Base-by-base conservation (phyloP, 2,797 vertebrate genomes). In the Lates japonicus region DNA sequence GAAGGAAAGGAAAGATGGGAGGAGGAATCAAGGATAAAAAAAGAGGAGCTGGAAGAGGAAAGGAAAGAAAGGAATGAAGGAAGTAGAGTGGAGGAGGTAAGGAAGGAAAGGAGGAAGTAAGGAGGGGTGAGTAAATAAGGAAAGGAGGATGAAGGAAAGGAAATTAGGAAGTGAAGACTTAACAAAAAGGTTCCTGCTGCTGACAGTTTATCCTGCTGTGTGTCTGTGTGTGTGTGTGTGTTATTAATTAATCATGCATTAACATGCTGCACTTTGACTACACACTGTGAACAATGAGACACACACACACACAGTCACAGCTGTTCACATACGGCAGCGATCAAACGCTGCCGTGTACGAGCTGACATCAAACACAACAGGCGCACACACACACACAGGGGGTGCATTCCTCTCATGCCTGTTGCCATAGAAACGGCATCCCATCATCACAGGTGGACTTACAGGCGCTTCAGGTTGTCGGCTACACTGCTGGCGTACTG, bases 381-480 rank as follows among this genome's bases (percentile, higher is more conserved):
- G 71, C 60, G 60, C 22, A 54, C 14, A 48, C 51, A 35, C 22
- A 65, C 41, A 63, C n/a, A 35, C 6, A 37, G 42, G 35, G 62
- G 37, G 61, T 41, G 64, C 33, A 55, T 8, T 16, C 35, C 42
- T 52, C 19, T 0, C 0, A 1, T 8, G 35, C 65, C 5, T 33
- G 86, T 88, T 84, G 71, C 70, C 76, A 70, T 66, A 48, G 80
- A 39, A 86, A 92, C 72, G n/a, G 52, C 58, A 62, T 84, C 74
- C 76, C 68, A 69, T 76, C 57, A 74, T 84, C 25, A 61, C 69
- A 72, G 63, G 20, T 35, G 29, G 87, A 97, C 98, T 99, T 95
- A 99, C 98, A 98, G 94, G 95, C 89, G 96, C 94, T 97, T 98
- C 90, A 99, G 97, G 93, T 97, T 97, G 79, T 98, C 97, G 67